A percentile compares a stretch with the other conserved stretches of the same genome.
phyloP scores from a whole-genome alignment of 2,888 invertebrate species.

The Tricholauxania praeusta region DNA sequence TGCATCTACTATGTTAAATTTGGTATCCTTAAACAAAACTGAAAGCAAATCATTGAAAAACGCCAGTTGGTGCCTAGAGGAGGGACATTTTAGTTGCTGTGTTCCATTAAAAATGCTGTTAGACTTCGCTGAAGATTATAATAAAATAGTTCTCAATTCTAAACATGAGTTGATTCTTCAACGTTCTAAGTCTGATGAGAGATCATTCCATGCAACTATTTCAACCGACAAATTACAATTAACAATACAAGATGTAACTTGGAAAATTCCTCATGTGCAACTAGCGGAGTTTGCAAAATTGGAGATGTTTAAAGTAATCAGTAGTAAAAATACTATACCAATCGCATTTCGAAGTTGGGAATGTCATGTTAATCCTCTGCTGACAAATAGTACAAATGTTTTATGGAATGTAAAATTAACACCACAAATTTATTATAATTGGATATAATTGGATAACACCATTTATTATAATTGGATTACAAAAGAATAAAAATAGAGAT shows the following conservation, averaged over 20 bases:
- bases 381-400: background rate
- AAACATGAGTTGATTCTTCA: conserved; percentile 25
- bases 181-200: background rate
- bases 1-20: conserved; percentile 57
- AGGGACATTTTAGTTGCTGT: conserved; percentile 21
- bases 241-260: background rate
- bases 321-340: too few relatives aligned
- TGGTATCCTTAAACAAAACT: conserved; percentile 53
- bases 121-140: conserved; percentile 23
- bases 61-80: conserved; percentile 41
- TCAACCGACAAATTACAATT: background rate
- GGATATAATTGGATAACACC: too few relatives aligned
- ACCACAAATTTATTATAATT: too few relatives aligned
- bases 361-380: too few relatives aligned
- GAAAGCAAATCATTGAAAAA: conserved; percentile 43
- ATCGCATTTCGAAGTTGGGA: too few relatives aligned
- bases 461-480: too few relatives aligned
- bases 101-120: background rate
- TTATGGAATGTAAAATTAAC: conserved; percentile 1
- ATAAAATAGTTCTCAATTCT: background rate
- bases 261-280: background rate
- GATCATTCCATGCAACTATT: background rate
- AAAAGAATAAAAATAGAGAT: too few relatives aligned
- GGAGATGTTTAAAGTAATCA: background rate
- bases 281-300: background rate